Evolutionary conservation across 1,140 invertebrate species (phyloP), one percentile per base, ranked within the genome.

Genomic region (Drosophila kohkoa): DNA sequence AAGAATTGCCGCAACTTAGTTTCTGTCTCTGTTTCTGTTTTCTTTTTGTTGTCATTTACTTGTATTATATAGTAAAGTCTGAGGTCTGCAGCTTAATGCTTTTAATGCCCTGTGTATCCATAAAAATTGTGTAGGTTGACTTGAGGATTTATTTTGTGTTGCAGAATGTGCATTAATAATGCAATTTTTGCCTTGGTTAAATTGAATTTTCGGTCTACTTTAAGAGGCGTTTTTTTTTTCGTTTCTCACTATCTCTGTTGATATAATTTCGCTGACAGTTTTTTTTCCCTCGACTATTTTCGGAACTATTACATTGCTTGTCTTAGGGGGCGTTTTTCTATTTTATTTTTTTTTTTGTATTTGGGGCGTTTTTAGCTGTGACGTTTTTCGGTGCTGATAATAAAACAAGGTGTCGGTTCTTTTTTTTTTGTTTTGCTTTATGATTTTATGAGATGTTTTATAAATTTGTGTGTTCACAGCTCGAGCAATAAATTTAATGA

Each of bases 361-460:
- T 58, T 10, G 65, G 45, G 54, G 62, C 69, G n/a, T 43, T 57
- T n/a, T 30, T 28, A 30, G 38, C 57, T 10, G 52, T 57, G 51
- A 41, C 60, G 51, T 57, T 35, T 28, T 13, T 11, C 7, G 25
- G 35, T 38, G 35, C 28, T 63, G 66, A 69, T 75, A 62, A 70
- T 55, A 57, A 63, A 70, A 58, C 13, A 48, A 43, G 54, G 54
- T 71, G 64, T 5, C 60, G n/a, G 43, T 46, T 13, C 10, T 45
- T 35, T 63, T 70, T 64, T 48, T 70, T 43, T 8, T 20, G 10
- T 48, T 25, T 25, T 52, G 69, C 32, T 66, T 67, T 48, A 64
- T 67, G 51, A 13, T 63, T 82, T 76, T 49, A 58, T 76, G 70
- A 71, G 80, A 67, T 70, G 68, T 75, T 67, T 66, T 67, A 45